Evolutionary conservation across 2,888 invertebrate species (phyloP).

Genomic region (Oscheius sp.): DNA sequence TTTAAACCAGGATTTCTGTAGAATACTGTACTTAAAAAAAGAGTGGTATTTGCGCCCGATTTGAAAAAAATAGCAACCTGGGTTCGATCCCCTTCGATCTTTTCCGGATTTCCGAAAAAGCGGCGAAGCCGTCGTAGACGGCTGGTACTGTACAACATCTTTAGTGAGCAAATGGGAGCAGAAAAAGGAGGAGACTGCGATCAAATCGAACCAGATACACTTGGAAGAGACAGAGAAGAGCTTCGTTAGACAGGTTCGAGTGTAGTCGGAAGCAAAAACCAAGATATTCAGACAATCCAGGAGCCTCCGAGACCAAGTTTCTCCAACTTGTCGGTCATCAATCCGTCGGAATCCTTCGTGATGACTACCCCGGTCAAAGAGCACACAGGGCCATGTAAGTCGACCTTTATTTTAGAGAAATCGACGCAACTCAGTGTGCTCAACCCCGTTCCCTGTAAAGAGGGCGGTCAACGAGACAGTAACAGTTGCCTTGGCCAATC

Average conservation of each 20-base stretch:
- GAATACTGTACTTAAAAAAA: too few relatives aligned
- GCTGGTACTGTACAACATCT: neutral
- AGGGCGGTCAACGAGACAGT: neutral
- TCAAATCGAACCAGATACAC: neutral
- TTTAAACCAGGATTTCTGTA: too few relatives aligned
- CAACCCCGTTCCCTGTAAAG: conserved; percentile 5
- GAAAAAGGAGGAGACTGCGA: neutral
- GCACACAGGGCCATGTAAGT: neutral
- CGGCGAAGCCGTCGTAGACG: too few relatives aligned
- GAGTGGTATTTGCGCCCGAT: too few relatives aligned
- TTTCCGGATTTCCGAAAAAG: too few relatives aligned
- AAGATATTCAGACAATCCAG: neutral
- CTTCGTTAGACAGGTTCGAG: conserved; percentile 11
- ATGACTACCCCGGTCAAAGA: neutral
- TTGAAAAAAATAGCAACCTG: too few relatives aligned
- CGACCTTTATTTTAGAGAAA: neutral
- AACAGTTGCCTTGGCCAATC: neutral
- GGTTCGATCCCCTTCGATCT: too few relatives aligned
- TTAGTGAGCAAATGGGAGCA: conserved; percentile 10
- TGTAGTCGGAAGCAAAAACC: too few relatives aligned
- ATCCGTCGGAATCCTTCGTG: conserved; percentile 10
- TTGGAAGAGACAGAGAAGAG: conserved; percentile 6
- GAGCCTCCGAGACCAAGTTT: conserved; percentile 15
- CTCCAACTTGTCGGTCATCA: conserved; percentile 16
- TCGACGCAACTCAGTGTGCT: conserved; percentile 3